Evolutionary conservation across 2,113 vertebrate species (phyloP).

Genomic region (Shinisaurus crocodilurus): DNA sequence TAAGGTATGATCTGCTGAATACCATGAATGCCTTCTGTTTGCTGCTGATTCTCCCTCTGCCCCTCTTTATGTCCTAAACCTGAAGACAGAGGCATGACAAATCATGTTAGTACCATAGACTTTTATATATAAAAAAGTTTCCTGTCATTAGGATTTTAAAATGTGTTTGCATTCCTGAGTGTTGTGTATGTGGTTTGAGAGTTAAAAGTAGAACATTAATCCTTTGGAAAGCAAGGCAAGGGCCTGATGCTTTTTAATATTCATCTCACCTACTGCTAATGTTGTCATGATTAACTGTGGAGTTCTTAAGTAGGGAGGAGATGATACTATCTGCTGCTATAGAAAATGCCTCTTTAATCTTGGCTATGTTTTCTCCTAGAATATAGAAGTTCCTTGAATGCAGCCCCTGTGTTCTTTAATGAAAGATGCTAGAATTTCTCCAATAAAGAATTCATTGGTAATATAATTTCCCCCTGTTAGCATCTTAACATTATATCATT

Average conservation of each 20-base stretch:
- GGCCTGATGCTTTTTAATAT: constrained; percentile 42
- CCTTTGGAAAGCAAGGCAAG: constrained; percentile 19
- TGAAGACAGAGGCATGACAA: not conserved
- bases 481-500: constrained; percentile 1
- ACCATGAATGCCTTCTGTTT: not conserved
- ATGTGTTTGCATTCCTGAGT: constrained; percentile 13
- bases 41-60: not conserved
- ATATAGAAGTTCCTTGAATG: constrained; percentile 6
- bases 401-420: not conserved
- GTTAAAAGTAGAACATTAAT: constrained; percentile 35
- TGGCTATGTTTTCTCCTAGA: constrained; percentile 15
- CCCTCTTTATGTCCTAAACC: not conserved
- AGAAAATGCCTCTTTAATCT: constrained; percentile 39
- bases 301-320: constrained; percentile 38
- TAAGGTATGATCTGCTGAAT: not conserved
- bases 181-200: constrained; percentile 6
- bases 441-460: constrained; percentile 20
- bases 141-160: constrained; percentile 15
- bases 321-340: constrained; percentile 26
- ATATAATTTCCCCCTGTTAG: not conserved
- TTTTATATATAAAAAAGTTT: not conserved
- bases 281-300: constrained; percentile 48
- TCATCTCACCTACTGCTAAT: constrained; percentile 43
- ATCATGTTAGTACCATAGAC: not conserved
- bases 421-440: constrained; percentile 10